Base-by-base conservation (phyloP, 2,113 vertebrate species). In the Percopsis transmontana region DNA sequence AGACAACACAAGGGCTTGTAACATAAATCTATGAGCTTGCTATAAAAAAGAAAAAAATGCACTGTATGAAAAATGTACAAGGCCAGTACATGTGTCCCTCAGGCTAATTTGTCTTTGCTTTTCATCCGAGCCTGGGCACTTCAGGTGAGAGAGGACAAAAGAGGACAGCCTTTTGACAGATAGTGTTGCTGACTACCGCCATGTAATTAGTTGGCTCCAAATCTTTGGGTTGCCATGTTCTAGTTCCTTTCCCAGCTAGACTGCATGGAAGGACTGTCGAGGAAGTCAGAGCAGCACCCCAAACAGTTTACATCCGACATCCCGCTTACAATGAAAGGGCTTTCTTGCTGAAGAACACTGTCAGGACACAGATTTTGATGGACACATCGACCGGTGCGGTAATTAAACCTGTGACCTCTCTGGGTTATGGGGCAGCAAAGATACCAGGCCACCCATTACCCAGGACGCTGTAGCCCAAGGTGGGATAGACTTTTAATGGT, bases 71-170 rank as follows among this genome's bases (percentile, higher is more conserved):
- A n/a, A n/a, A n/a, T n/a, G n/a, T n/a, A n/a, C n/a, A n/a, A n/a
- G n/a, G n/a, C n/a, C n/a, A n/a, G n/a, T n/a, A n/a, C n/a, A n/a
- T 38, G 38, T 15, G 19, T 33, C 50, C 74, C 67, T 44, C 38
- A n/a, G 68, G 63, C 58, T 44, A 63, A 50, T 50, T 50, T 47
- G 14, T 11, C 51, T 57, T 13, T 16, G 13, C 44, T 45, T 42
- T 38, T 53, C 27, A 50, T 66, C 54, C 53, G 42, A 75, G 59
- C 66, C 59, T 73, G 68, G 62, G 53, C 66, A 63, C 19, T 44
- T 23, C 21, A 53, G 33, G 19, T 54, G 16, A 72, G 24, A 58
- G 45, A 19, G 66, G 54, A 73, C 33, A 16, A 51, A 75, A 13
- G 14, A 62, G 53, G 59, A 53, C 56, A 74, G 56, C 60, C 58